Evolutionary conservation across 2,888 invertebrate genomes (phyloP), one percentile per base, ranked within the genome.

Genomic region (Drosophila stalkeri): DNA sequence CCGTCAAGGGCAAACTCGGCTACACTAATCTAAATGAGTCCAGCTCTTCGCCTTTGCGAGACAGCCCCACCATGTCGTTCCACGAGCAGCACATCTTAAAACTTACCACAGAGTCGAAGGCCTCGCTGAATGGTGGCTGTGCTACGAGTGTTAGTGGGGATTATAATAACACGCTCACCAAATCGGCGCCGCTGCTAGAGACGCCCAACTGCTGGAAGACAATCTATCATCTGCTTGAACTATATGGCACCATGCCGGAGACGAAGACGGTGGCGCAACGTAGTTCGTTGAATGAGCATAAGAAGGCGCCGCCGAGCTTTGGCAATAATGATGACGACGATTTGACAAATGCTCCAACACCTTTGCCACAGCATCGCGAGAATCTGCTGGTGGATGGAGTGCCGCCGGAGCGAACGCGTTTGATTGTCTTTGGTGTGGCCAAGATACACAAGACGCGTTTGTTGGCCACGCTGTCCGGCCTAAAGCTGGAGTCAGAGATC

Each of bases 201-300:
- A 92, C 92, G 4, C 97, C 97, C 14, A 95, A 97, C 83, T 99
- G 99, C 91, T 99, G 99, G 99, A 96, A 97, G 91, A 99, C 98
- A 0, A 96, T 99, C 80, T 98, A 98, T 92, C 96, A 98, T 92
- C 94, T 99, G 72, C 94, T 99, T 64, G 98, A 99, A 90, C 93
- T 99, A 60, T 99, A 99, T 92, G 98, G 98, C 8, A 97, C 97
- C 56, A 97, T 98, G 95, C 98, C 99, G 0, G 98, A 98, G 91
- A 97, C 98, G 0, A 98, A 98, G 93, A 98, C 98, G 0, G 96
- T 98, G 57, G 96, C 98, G 51, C 92, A 93, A 64, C 89, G 92
- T 64, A 86, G 81, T n/a, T 85, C 92, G 0, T 61, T 91, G 35
- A 84, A 89, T 69, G 90, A 85, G 60, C 86, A 91, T 52, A 94